phyloP scores from a whole-genome alignment of 1,140 invertebrate genomes.

The Philotrypesis tridentata region DNA sequence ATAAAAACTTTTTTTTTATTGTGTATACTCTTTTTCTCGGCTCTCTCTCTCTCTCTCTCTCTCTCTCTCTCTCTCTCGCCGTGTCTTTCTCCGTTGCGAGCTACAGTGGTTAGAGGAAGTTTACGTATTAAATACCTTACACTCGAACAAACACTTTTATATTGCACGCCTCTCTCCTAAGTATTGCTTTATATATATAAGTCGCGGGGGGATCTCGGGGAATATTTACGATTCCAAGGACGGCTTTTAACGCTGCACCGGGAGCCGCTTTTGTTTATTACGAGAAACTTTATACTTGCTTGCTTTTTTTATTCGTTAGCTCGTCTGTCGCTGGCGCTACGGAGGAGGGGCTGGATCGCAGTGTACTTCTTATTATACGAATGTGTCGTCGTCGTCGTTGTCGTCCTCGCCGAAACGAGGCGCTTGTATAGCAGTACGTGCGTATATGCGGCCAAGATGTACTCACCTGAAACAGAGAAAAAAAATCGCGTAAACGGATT shows the following conservation, averaged over 20 bases:
- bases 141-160: slow-evolving; percentile 49
- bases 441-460: no score
- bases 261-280: slow-evolving; percentile 38
- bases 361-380: no score
- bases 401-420: no score
- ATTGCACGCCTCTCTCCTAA: slow-evolving; percentile 36
- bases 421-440: no score
- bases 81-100: no score
- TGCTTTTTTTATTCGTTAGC: slow-evolving; percentile 36
- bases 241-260: slow-evolving; percentile 36
- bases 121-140: slow-evolving; percentile 48
- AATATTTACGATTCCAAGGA: slow-evolving; percentile 46
- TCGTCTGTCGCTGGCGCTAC: no score
- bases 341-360: no score
- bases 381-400: no score
- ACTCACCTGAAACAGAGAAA: slow-evolving; percentile 64
- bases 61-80: no score
- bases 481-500: slow-evolving; percentile 42
- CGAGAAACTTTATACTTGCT: slow-evolving; percentile 16
- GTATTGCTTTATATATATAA: slow-evolving; percentile 24
- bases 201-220: slow-evolving; percentile 12
- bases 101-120: slow-evolving; percentile 7
- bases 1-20: slow-evolving; percentile 47
- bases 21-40: slow-evolving; percentile 29
- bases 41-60: not conserved